Conservation (phyloP, 2,888 invertebrate genomes). For the Andrena praecox region DNA sequence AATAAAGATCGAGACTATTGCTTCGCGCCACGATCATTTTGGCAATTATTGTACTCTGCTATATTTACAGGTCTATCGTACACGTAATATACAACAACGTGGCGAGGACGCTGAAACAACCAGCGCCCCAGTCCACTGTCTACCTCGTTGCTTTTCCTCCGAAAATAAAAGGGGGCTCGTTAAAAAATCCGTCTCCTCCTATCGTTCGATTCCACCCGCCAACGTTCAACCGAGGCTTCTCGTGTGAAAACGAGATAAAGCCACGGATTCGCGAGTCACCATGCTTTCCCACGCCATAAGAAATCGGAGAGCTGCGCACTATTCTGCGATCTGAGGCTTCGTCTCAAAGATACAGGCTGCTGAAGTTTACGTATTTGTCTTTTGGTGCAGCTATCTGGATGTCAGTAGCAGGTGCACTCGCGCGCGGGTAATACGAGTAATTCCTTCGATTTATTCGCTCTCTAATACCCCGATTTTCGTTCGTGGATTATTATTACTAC, state of each 20-base stretch:
- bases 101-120: constrained; percentile 31
- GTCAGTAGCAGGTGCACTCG: too few species aligned
- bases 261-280: not conserved
- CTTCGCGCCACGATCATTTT: constrained; percentile 65
- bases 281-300: too few species aligned
- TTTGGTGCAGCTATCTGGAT: too few species aligned
- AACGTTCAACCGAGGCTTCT: not conserved
- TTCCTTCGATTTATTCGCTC: too few species aligned
- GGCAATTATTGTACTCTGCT: constrained; percentile 75
- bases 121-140: constrained; percentile 2
- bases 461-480: too few species aligned
- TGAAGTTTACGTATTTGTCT: too few species aligned
- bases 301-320: too few species aligned
- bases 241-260: not conserved
- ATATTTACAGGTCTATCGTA: constrained; percentile 70
- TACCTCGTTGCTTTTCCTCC: constrained; percentile 5
- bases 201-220: not conserved
- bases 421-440: too few species aligned
- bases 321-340: too few species aligned
- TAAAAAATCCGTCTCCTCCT: constrained; percentile 10
- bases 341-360: too few species aligned
- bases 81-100: constrained; percentile 51
- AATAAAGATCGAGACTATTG: constrained; percentile 59
- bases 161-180: constrained; percentile 8
- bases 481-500: too few species aligned